phyloP scores from a whole-genome alignment of 1,140 invertebrate species.

The Drosophila rhopaloa region DNA sequence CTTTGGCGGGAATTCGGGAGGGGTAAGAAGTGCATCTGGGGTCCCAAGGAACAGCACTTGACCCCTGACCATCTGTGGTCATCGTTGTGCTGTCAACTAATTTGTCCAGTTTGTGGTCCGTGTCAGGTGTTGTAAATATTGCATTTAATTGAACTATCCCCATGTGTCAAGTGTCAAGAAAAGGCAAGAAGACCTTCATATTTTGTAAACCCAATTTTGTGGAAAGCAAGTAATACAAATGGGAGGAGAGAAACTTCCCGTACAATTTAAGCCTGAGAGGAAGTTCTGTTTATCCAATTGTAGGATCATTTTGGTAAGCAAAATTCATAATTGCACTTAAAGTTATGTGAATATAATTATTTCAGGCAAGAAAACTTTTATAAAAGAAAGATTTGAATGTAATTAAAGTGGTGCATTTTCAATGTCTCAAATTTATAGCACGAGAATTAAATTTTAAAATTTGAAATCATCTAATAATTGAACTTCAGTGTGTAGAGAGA shows the following conservation, averaged over 20 bases:
- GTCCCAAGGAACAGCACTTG: conserved; percentile 17
- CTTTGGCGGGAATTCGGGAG: conserved; percentile 3
- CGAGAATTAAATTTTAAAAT: neutral
- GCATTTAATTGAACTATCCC: conserved; percentile 76
- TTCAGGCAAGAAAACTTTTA: too few relatives aligned
- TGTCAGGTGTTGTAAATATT: conserved; percentile 75
- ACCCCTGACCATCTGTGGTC: conserved; percentile 49
- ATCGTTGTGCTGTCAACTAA: conserved; percentile 45
- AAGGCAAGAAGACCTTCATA: conserved; percentile 33
- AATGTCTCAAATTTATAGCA: too few relatives aligned
- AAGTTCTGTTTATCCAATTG: neutral
- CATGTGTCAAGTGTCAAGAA: conserved; percentile 28
- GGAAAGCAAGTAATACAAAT: neutral
- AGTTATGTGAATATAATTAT: too few relatives aligned
- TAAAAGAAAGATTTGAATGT: too few relatives aligned
- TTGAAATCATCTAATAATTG: too few relatives aligned
- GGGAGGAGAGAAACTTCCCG: neutral
- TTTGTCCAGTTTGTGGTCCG: conserved; percentile 75
- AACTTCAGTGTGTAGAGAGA: neutral
- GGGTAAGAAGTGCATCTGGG: conserved; percentile 44
- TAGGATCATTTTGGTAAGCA: neutral
- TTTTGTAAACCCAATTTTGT: conserved; percentile 44
- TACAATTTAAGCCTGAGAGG: neutral
- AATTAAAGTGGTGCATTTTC: too few relatives aligned
- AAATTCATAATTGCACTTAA: too few relatives aligned